Evolutionary conservation across 2,113 vertebrate species (phyloP).

Genomic region (Neolamprologus falcicula): DNA sequence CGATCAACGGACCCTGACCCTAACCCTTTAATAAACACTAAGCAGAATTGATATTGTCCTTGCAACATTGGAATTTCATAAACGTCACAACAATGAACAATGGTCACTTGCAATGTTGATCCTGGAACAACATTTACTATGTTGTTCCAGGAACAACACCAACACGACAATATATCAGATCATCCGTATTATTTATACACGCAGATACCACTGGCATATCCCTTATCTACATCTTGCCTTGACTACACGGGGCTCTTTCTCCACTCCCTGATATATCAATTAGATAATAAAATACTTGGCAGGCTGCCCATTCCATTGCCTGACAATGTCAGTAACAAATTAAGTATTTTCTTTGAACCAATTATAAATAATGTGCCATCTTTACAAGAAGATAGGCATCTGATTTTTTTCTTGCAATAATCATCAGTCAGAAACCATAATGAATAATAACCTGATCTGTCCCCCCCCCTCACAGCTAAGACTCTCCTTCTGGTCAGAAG

Average conservation of each 20-base stretch:
- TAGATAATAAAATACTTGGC: slow-evolving; percentile 35
- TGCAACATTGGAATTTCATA: not conserved
- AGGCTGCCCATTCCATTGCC: not conserved
- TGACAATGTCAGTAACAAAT: slow-evolving; percentile 40
- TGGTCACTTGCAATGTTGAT: not conserved
- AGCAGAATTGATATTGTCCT: not conserved
- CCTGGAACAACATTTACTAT: not conserved
- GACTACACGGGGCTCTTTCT: slow-evolving; percentile 28
- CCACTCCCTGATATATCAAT: slow-evolving; percentile 31
- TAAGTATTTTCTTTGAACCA: slow-evolving; percentile 10
- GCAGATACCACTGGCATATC: not conserved
- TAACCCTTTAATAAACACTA: not conserved
- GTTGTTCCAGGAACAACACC: not conserved
- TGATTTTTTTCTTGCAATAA: not conserved
- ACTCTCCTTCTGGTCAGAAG: not conserved
- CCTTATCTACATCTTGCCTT: slow-evolving; percentile 22
- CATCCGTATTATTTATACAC: not conserved
- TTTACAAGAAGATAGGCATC: slow-evolving; percentile 28
- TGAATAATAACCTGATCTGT: not conserved
- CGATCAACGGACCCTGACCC: not conserved
- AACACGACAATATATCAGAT: not conserved
- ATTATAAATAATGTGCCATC: slow-evolving; percentile 31
- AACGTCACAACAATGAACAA: not conserved
- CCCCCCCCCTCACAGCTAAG: not conserved
- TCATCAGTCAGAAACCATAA: slow-evolving; percentile 18